Evolutionary conservation across 1,140 invertebrate species (phyloP).

Genomic region (Neodiprion lecontei): DNA sequence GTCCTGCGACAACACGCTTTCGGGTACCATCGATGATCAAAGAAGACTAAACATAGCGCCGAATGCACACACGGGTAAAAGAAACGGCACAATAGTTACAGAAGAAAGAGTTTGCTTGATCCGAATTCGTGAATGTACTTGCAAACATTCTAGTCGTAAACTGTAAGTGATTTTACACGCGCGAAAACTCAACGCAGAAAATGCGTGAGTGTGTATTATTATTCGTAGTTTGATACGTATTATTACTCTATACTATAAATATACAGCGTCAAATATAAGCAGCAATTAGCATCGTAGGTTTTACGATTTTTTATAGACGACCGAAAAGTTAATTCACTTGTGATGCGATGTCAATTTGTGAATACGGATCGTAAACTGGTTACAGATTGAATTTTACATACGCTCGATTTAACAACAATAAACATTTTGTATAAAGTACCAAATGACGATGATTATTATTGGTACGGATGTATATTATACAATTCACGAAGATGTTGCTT

Average conservation of each 20-base stretch:
- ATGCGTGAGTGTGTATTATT: neutral
- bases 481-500: too few species aligned
- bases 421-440: too few species aligned
- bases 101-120: neutral
- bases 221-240: neutral
- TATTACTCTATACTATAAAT: neutral
- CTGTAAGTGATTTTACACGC: neutral
- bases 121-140: neutral
- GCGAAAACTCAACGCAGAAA: neutral
- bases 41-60: constrained; percentile 27
- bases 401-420: too few species aligned
- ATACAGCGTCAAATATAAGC: neutral
- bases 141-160: neutral
- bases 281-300: neutral
- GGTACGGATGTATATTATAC: too few species aligned
- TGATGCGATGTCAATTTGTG: too few species aligned
- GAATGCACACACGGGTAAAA: too few species aligned
- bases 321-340: too few species aligned
- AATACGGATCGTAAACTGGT: too few species aligned
- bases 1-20: constrained; percentile 31
- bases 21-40: constrained; percentile 36
- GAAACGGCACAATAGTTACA: neutral
- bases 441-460: too few species aligned
- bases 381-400: too few species aligned
- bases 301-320: too few species aligned